These are phyloP conservation scores for Thunnus thynnus DNA, from an alignment of 2,113 vertebrate species.

Conservation along the genomic window DNA sequence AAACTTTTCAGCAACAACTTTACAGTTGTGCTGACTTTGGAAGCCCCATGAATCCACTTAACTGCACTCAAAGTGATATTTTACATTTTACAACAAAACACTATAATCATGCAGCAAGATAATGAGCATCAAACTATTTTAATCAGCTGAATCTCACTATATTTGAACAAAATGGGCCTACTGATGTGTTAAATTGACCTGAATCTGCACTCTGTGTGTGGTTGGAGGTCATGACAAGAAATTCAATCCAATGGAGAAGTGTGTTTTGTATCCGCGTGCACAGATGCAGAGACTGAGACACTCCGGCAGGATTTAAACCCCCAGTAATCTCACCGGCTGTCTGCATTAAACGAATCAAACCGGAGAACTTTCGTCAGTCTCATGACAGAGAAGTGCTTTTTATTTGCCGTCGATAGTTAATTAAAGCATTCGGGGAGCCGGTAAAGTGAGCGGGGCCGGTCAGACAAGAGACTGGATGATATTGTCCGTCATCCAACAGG, in stretches of 20 bases:
- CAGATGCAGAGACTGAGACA: too few species aligned
- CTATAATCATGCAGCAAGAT: background rate
- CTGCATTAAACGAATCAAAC: conserved; percentile 7
- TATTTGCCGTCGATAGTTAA: conserved; percentile 69
- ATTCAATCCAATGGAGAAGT: background rate
- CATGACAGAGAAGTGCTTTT: conserved; percentile 43
- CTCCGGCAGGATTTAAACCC: too few species aligned
- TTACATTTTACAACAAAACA: background rate
- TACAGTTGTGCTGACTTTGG: too few species aligned
- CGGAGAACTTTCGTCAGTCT: conserved; percentile 4
- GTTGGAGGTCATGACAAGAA: conserved; percentile 15
- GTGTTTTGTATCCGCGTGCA: conserved; percentile 1
- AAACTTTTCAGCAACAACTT: too few species aligned
- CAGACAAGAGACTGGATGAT: conserved; percentile 54
- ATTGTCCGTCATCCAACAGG: conserved; percentile 75
- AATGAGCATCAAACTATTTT: background rate
- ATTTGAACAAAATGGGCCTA: background rate
- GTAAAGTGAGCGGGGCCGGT: conserved; percentile 34
- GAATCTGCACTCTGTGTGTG: background rate
- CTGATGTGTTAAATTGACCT: conserved; percentile 12
- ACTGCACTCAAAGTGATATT: background rate
- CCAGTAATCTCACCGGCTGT: too few species aligned
- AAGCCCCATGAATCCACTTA: background rate
- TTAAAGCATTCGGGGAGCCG: conserved; percentile 63
- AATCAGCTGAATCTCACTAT: background rate